Evolutionary conservation across 2,113 vertebrate genomes (phyloP).

Genomic region (Myotis brandtii): DNA sequence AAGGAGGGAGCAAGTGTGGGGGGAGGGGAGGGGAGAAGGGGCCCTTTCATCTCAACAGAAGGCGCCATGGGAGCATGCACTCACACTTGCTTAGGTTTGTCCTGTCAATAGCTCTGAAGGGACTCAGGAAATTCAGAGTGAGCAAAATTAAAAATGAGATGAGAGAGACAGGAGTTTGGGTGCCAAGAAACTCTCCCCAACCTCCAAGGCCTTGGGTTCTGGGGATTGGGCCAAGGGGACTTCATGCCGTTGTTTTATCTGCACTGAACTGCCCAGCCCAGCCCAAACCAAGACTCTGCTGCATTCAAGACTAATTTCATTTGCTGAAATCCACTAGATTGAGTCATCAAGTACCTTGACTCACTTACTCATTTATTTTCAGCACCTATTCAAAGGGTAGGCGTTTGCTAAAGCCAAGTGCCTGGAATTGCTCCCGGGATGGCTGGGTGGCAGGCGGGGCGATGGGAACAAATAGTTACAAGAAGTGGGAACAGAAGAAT

Average conservation of each 20-base stretch:
- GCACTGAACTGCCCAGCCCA: background rate
- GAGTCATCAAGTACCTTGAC: background rate
- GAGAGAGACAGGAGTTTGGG: background rate
- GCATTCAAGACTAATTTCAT: background rate
- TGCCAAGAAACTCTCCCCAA: background rate
- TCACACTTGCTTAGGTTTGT: background rate
- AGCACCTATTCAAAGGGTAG: conserved; percentile 3
- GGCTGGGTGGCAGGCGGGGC: background rate
- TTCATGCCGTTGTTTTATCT: background rate
- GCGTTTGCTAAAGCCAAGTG: background rate
- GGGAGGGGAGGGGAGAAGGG: no score
- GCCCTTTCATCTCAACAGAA: background rate
- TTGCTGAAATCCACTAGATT: background rate
- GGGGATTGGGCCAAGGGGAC: background rate
- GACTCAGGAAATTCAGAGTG: background rate
- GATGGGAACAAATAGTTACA: background rate
- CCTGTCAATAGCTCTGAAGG: background rate
- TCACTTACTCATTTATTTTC: conserved; percentile 12
- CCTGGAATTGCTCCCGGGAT: background rate
- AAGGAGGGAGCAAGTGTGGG: accelerated
- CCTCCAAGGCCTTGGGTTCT: background rate
- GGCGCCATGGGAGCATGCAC: accelerated
- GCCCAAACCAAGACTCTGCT: background rate
- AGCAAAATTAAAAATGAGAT: background rate
- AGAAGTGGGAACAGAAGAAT: background rate